A percentile compares a stretch with the other conserved stretches of the same genome.
phyloP scores from a whole-genome alignment of 2,888 invertebrate species.

The Philhelius pedissequus region DNA sequence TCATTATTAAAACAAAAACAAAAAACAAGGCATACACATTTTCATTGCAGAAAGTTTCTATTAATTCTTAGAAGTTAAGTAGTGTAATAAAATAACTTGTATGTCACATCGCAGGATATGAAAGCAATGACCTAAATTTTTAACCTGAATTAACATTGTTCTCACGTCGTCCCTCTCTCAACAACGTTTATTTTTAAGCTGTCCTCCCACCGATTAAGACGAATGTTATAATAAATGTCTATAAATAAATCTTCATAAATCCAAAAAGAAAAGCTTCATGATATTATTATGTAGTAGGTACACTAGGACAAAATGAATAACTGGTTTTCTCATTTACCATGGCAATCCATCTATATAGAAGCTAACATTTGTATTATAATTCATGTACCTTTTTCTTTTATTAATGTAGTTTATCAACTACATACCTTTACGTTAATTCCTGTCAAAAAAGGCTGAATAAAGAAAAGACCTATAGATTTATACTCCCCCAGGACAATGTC shows the following conservation, averaged over 20 bases:
- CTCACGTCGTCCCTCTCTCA: neutral
- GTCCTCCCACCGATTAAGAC: conserved; percentile 1
- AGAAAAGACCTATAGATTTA: neutral
- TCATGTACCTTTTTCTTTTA: neutral
- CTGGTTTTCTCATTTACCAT: neutral
- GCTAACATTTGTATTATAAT: neutral
- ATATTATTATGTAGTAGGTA: neutral
- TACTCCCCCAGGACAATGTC: conserved; percentile 13
- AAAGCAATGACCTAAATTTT: neutral
- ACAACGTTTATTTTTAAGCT: neutral
- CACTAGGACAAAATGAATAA: neutral
- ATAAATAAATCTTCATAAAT: neutral
- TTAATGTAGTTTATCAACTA: conserved; percentile 45
- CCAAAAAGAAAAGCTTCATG: neutral
- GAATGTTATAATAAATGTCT: conserved; percentile 15
- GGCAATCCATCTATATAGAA: neutral
- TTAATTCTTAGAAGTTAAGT: too few relatives aligned
- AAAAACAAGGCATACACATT: neutral
- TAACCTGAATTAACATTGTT: neutral
- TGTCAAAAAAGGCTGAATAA: conserved; percentile 29
- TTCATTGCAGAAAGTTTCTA: neutral
- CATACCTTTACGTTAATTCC: conserved; percentile 47
- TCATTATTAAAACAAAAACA: too few relatives aligned
- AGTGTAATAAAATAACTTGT: too few relatives aligned
- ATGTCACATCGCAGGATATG: neutral